These are phyloP conservation scores for Papilio glaucus DNA, from an alignment of 1,140 invertebrate genomes.

Conservation along the genomic window DNA sequence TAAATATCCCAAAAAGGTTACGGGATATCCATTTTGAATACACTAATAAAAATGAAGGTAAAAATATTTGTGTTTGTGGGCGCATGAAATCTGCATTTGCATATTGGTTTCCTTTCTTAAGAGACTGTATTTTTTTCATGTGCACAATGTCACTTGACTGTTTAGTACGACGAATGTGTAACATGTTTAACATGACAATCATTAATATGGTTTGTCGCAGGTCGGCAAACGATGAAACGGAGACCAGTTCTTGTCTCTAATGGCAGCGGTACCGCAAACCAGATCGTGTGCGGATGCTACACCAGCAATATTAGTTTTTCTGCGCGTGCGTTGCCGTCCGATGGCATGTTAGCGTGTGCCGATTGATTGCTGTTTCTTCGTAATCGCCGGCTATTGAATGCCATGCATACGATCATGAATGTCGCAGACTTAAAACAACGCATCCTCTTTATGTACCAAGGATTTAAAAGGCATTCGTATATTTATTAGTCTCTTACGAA, in stretches of 20 bases:
- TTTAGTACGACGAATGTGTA: background rate
- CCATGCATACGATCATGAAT: constrained; percentile 11
- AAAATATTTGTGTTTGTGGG: no score
- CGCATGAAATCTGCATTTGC: no score
- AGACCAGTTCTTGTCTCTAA: constrained; percentile 10
- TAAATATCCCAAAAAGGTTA: no score
- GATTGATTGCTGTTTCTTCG: constrained; percentile 17
- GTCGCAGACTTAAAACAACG: background rate
- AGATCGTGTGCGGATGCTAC: constrained; percentile 24
- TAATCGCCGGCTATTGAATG: background rate
- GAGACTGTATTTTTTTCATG: no score
- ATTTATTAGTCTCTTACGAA: background rate
- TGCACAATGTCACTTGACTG: no score
- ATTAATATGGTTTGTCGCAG: background rate
- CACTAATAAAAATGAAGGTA: no score
- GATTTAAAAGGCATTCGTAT: background rate
- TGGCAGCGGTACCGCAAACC: constrained; percentile 23
- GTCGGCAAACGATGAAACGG: background rate
- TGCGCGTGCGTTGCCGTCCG: constrained; percentile 7
- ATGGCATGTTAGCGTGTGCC: constrained; percentile 1
- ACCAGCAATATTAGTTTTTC: constrained; percentile 24
- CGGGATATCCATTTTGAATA: no score
- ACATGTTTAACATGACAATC: background rate
- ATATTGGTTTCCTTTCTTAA: no score
- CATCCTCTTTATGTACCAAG: background rate